Evolutionary conservation across 2,888 invertebrate species (phyloP).

Genomic region (Fabriciana adippe): DNA sequence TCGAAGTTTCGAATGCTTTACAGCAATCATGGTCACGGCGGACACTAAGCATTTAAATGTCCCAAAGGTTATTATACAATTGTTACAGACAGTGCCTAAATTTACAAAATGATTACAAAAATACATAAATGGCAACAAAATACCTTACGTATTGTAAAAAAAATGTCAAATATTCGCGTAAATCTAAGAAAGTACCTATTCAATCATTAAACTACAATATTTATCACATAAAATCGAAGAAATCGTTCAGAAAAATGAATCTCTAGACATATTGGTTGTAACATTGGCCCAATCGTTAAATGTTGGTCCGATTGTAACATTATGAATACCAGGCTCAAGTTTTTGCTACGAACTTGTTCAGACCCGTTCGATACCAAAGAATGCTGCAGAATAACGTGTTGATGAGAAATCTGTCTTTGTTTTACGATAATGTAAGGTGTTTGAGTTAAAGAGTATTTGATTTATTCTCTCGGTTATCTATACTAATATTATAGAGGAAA

Average conservation of each 20-base stretch:
- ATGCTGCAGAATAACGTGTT: conserved; percentile 39
- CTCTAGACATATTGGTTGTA: not conserved
- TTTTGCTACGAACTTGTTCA: conserved; percentile 69
- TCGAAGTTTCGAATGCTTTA: no score
- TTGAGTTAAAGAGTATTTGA: not conserved
- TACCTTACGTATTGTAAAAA: no score
- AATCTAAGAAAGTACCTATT: no score
- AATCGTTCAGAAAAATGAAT: not conserved
- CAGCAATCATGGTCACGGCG: no score
- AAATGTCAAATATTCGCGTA: no score
- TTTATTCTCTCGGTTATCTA: not conserved
- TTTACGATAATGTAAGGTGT: conserved; percentile 23
- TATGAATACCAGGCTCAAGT: conserved; percentile 66
- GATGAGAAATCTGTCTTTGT: conserved; percentile 44
- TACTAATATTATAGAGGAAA: not conserved
- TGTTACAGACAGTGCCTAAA: no score
- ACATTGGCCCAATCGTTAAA: not conserved
- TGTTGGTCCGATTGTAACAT: conserved; percentile 46
- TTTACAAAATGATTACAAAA: no score
- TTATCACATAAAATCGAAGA: not conserved
- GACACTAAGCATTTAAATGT: no score
- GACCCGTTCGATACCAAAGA: conserved; percentile 53
- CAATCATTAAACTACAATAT: no score
- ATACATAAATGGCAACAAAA: no score
- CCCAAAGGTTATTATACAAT: no score